Conservation (phyloP, 2,888 invertebrate species). For the Pachliopta kotzebuea region DNA sequence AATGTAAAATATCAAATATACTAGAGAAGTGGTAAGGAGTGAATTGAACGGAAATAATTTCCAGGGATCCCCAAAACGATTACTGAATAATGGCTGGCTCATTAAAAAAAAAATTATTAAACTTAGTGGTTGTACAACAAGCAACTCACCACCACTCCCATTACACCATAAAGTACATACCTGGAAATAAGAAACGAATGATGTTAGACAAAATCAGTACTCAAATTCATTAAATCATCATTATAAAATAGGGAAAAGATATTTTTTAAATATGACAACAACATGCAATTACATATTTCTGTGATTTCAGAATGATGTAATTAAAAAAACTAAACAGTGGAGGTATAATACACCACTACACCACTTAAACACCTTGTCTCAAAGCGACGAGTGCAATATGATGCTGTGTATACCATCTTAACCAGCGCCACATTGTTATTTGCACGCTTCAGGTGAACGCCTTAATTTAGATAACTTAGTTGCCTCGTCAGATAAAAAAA, state of each 20-base stretch:
- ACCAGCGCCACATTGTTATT: no score
- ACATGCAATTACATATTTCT: no score
- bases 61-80: constrained; percentile 19
- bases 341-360: no score
- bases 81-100: constrained; percentile 17
- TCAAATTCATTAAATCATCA: neutral
- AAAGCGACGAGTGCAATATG: no score
- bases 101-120: constrained; percentile 26
- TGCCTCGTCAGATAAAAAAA: no score
- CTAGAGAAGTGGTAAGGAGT: neutral
- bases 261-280: no score
- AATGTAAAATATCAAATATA: neutral
- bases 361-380: no score
- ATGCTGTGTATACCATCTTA: no score
- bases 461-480: no score
- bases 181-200: constrained; percentile 32
- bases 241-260: neutral
- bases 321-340: no score
- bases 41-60: neutral
- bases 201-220: constrained; percentile 20
- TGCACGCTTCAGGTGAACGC: no score
- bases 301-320: no score
- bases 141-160: constrained; percentile 21
- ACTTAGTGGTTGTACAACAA: constrained; percentile 18
- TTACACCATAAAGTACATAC: constrained; percentile 31